These are phyloP conservation scores for Urophycis tenuis DNA, from an alignment of 2,797 vertebrate genomes.

Conservation along the genomic window DNA sequence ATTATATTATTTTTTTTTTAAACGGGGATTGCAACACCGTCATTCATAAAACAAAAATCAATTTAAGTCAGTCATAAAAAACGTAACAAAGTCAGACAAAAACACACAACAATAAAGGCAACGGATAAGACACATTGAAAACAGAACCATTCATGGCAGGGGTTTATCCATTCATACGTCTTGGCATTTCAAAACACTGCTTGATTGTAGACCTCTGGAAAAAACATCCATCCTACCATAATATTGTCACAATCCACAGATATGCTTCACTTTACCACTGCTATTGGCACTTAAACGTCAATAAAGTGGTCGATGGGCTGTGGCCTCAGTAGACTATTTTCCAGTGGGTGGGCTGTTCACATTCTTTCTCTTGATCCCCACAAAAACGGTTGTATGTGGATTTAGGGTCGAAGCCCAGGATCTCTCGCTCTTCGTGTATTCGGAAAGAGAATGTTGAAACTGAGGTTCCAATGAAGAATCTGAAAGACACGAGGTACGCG, in stretches of 20 bases:
- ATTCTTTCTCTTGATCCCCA: slow-evolving; percentile 82
- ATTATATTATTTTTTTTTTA: not conserved
- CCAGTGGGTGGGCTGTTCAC: slow-evolving; percentile 98
- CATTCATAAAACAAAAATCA: not conserved
- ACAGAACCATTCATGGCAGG: not conserved
- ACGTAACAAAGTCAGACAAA: not conserved
- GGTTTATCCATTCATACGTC: slow-evolving; percentile 1
- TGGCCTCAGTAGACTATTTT: slow-evolving; percentile 79
- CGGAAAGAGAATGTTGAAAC: slow-evolving; percentile 97
- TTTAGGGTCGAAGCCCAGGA: slow-evolving; percentile 89
- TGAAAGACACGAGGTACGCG: slow-evolving; percentile 47
- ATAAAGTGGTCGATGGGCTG: not conserved
- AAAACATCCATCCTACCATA: slow-evolving; percentile 18
- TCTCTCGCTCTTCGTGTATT: slow-evolving; percentile 94
- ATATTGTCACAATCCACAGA: slow-evolving; percentile 20
- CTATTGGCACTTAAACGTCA: slow-evolving; percentile 51
- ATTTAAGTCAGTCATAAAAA: too few species aligned
- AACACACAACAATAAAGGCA: not conserved
- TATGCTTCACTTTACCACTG: slow-evolving; percentile 40
- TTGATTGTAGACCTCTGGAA: slow-evolving; percentile 42
- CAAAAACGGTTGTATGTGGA: slow-evolving; percentile 94
- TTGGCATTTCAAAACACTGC: slow-evolving; percentile 23
- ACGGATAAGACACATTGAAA: not conserved
- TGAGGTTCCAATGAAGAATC: slow-evolving; percentile 91
- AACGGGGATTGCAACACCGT: not conserved